phyloP scores from a whole-genome alignment of 2,888 invertebrate genomes.

The Penaeus monodon region DNA sequence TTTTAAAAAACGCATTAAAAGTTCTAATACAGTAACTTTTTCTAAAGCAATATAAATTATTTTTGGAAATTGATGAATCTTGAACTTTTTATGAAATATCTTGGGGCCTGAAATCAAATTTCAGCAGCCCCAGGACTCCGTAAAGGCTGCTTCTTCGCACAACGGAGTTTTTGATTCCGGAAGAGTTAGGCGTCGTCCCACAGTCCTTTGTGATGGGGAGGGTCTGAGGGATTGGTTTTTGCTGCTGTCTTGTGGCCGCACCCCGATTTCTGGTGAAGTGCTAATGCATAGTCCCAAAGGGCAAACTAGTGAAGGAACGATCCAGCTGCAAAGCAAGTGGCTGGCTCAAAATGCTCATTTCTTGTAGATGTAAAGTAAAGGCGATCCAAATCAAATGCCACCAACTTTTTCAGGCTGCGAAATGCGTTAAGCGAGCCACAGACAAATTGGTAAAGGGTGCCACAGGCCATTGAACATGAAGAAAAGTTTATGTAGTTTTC shows the following conservation, averaged over 20 bases:
- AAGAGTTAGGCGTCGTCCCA: constrained; percentile 74
- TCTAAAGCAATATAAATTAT: constrained; percentile 12
- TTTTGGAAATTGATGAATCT: constrained; percentile 85
- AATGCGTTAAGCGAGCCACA: constrained; percentile 98
- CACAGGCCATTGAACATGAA: constrained; percentile 91
- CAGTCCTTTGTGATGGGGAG: constrained; percentile 91
- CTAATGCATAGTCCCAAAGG: constrained; percentile 97
- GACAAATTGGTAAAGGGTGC: constrained; percentile 97
- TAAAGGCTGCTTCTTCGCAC: constrained; percentile 98
- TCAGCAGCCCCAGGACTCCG: constrained; percentile 94
- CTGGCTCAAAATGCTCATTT: constrained; percentile 97
- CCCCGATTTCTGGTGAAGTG: constrained; percentile 96
- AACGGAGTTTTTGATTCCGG: constrained; percentile 93
- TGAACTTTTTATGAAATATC: constrained; percentile 99
- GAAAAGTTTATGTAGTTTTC: constrained; percentile 90
- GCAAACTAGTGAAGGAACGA: constrained; percentile 92
- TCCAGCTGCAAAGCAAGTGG: constrained; percentile 91
- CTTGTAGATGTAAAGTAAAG: constrained; percentile 98
- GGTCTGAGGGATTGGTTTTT: constrained; percentile 96
- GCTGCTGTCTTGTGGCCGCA: constrained; percentile 96
- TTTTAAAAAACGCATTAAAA: too few species aligned
- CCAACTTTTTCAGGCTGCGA: constrained; percentile 85
- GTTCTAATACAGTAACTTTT: too few species aligned
- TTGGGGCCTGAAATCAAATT: constrained; percentile 97
- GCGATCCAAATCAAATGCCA: constrained; percentile 97